Evolutionary conservation across 2,113 vertebrate genomes (phyloP), one percentile per base, ranked within the genome.

Genomic region (Gnathonemus longibarbis): DNA sequence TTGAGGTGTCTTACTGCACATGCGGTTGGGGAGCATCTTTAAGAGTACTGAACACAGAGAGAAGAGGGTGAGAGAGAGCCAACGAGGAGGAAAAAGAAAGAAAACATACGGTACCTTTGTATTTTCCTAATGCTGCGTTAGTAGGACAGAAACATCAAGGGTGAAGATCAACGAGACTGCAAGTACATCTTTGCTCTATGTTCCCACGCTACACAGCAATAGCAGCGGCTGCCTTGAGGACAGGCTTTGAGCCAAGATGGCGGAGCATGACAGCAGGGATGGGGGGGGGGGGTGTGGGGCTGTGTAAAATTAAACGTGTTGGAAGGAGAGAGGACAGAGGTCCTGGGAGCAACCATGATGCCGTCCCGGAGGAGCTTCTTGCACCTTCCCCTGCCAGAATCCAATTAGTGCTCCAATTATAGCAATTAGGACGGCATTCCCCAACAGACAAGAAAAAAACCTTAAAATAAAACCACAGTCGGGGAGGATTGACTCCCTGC

Each of bases 71-170:
- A 46, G 48, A 52, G 66, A 42, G 56, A 27, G 7, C 31, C 66
- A n/a, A 27, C 88, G 91, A 88, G 89, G 91, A 90, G 89, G 90
- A 70, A 89, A 62, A 35, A 89, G 89, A 89, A 84, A 91, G 89
- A 93, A 88, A 90, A 88, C 88, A 92, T 94, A 97, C 96, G 0
- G 91, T 99, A 99, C 98, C 98, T 99, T 98, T 99, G 98, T 94
- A 99, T 99, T 97, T 99, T 99, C 98, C 98, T 98, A 97, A 99
- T 98, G 98, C 98, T 99, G 98, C 98, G 91, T 97, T 95, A 94
- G 92, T 95, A 94, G 95, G 95, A 95, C 94, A 96, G 94, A 97
- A 96, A 97, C 92, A 96, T 49, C 45, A 50, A 89, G 87, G 77
- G 77, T 89, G 46, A 90, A 90, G 88, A 86, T 86, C 77, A 90